phyloP scores from a whole-genome alignment of 2,113 vertebrate species.

The Oreochromis niloticus region DNA sequence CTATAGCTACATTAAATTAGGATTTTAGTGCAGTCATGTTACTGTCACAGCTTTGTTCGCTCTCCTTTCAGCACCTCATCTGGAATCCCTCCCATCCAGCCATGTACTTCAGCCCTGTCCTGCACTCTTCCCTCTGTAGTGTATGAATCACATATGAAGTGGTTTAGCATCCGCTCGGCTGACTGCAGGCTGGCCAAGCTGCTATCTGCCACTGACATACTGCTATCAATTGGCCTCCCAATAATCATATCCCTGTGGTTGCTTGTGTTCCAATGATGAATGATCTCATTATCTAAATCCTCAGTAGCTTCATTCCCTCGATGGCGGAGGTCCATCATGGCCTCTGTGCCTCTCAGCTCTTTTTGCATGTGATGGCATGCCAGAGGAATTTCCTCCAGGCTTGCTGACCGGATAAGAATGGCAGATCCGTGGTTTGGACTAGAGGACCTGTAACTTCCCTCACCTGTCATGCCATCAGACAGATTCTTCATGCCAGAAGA shows the following conservation, averaged over 20 bases:
- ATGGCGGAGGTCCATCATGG: constrained; percentile 64
- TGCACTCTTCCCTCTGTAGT: not conserved
- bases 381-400: constrained; percentile 67
- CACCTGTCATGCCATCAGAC: not conserved
- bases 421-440: constrained; percentile 41
- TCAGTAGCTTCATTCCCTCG: not conserved
- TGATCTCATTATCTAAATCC: constrained; percentile 60
- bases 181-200: constrained; percentile 46
- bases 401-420: constrained; percentile 67
- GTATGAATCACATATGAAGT: constrained; percentile 49
- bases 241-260: not conserved
- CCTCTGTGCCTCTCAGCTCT: constrained; percentile 59
- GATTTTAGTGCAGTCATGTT: not conserved
- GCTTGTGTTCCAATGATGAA: constrained; percentile 57
- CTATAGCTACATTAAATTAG: not conserved
- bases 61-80: constrained; percentile 47
- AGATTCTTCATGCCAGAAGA: constrained; percentile 26
- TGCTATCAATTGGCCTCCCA: not conserved
- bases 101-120: constrained; percentile 9
- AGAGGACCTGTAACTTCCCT: constrained; percentile 34
- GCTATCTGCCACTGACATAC: not conserved
- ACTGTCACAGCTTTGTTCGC: constrained; percentile 47
- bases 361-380: constrained; percentile 37
- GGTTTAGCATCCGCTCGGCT: constrained; percentile 63
- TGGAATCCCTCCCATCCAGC: constrained; percentile 23